Base-by-base conservation (phyloP, 2,888 invertebrate species). In the Stramonita haemastoma region DNA sequence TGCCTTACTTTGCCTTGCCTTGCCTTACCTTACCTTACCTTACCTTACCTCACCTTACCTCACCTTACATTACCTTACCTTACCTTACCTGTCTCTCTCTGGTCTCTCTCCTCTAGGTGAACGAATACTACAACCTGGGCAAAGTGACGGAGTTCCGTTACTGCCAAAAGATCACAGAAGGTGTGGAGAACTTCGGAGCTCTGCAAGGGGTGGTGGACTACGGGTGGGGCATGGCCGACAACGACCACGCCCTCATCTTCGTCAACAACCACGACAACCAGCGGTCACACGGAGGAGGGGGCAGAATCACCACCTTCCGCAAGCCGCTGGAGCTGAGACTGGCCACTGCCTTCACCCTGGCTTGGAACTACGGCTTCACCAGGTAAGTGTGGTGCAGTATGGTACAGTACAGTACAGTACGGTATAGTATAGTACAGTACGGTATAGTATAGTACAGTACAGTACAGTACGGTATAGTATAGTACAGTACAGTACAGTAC, bases 221-320 rank as follows among this genome's bases (percentile, higher is more conserved):
- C 70, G 93, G 93, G 0, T 94, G 94, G 94, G 95, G 95, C 70
- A 95, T 95, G 94, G 92, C 94, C 11, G 93, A 93, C 29, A 92
- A 93, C 15, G 92, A 89, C 0, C 97, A 94, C 87, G 97, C 98
- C 4, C 94, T 98, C 0, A 97, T 97, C 29, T 98, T 98, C 94
- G 97, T 98, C 88, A 98, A 98, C 94, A 99, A 99, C 96, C 98
- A 99, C 94, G 99, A 99, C 95, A 98, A 98, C 94, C 98, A 98
- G 95, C 97, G 98, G 93, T 97, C 97, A 17, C 92, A 93, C 83
- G 93, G 93, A 0, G 93, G 93, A n/a, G 94, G 94, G 19, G 93
- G 93, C 0, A 90, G 89, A 46, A 90, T 94, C 85, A 87, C 95
- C 11, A 95, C 94, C 13, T 93, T 92, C 91, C 90, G 93, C 89